phyloP scores from a whole-genome alignment of 2,888 invertebrate species.

The Chloroclysta siterata region DNA sequence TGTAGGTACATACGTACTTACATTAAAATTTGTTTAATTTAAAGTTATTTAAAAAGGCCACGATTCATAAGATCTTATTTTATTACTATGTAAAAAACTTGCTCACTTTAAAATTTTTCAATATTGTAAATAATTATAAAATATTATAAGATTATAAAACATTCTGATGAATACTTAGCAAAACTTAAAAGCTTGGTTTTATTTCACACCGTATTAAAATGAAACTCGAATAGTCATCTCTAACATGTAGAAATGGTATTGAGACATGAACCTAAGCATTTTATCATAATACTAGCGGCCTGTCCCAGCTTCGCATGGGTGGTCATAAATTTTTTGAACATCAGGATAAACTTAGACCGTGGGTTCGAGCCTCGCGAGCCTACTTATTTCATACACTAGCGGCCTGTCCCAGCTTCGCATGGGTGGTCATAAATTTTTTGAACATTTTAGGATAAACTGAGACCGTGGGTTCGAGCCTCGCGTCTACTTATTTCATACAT shows the following conservation, averaged over 20 bases:
- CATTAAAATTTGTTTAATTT: neutral
- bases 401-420: no score
- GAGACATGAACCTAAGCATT: conserved; percentile 29
- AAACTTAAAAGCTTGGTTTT: neutral
- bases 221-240: conserved; percentile 47
- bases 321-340: no score
- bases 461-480: no score
- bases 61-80: conserved; percentile 19
- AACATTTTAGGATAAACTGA: no score
- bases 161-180: neutral
- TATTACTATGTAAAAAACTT: conserved; percentile 15
- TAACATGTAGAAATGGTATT: conserved; percentile 55
- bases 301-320: no score
- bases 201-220: neutral
- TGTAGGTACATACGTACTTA: neutral
- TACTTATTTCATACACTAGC: no score
- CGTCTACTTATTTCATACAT: no score
- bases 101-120: neutral
- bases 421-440: no score
- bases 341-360: no score
- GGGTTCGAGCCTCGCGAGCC: no score
- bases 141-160: neutral
- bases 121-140: neutral
- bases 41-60: neutral
- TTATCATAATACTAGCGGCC: no score